Percentiles rank a stretch among this genome's conserved stretches.
These are phyloP conservation scores for Nesogale talazaci DNA, from an alignment of 2,113 vertebrate species.

Conservation along the genomic window DNA sequence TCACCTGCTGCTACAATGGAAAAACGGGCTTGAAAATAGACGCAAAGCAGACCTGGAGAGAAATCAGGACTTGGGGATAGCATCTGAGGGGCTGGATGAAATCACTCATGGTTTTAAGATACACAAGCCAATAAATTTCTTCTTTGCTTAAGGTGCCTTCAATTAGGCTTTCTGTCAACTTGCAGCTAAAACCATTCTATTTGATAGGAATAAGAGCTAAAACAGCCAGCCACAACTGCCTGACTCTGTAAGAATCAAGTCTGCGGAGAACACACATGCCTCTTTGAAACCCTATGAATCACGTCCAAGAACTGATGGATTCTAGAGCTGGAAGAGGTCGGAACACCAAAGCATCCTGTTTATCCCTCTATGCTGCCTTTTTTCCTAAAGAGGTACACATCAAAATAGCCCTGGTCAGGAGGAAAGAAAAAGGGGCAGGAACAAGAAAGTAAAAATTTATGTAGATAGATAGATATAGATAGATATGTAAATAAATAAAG, in stretches of 20 bases:
- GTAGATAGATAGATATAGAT: too few species aligned
- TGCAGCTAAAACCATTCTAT: constrained; percentile 53
- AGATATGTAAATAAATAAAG: too few species aligned
- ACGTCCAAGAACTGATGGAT: constrained; percentile 16
- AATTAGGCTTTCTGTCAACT: constrained; percentile 23
- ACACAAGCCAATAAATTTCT: not conserved
- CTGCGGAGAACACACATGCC: not conserved
- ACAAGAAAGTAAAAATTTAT: too few species aligned
- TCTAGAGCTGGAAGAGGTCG: constrained; percentile 18
- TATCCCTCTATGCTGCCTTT: not conserved
- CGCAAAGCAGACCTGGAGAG: not conserved
- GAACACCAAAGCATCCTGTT: not conserved
- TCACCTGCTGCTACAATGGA: not conserved
- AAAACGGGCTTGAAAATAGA: constrained; percentile 3
- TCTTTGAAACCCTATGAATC: not conserved
- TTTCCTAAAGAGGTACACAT: not conserved
- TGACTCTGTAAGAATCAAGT: not conserved
- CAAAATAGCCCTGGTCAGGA: too few species aligned
- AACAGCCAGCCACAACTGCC: not conserved
- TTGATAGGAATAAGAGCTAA: constrained; percentile 33
- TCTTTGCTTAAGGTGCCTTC: constrained; percentile 11
- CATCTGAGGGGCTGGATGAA: not conserved
- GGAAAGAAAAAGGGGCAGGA: too few species aligned
- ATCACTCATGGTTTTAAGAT: not conserved
- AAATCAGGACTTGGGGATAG: not conserved